These are phyloP conservation scores for Cataglyphis altisquamis DNA, from an alignment of 2,888 invertebrate species.

Conservation along the genomic window DNA sequence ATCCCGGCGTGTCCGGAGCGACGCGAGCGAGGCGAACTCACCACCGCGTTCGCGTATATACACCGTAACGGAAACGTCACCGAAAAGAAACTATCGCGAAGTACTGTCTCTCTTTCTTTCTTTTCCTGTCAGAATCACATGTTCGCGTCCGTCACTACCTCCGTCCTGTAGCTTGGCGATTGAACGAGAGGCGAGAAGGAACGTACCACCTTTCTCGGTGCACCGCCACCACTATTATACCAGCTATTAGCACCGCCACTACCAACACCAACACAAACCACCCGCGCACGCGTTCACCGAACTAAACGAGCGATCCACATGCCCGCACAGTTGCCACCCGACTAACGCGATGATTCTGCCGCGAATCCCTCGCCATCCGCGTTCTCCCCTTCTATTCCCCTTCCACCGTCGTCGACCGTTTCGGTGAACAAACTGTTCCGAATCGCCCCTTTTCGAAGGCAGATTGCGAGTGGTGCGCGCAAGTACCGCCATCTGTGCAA, in stretches of 20 bases:
- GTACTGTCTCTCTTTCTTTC: conserved; percentile 19
- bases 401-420: background rate
- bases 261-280: conserved; percentile 15
- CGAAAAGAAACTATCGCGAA: background rate
- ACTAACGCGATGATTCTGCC: conserved; percentile 76
- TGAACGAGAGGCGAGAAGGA: conserved; percentile 25
- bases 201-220: conserved; percentile 25
- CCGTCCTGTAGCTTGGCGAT: background rate
- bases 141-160: conserved; percentile 70
- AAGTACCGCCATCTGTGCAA: background rate
- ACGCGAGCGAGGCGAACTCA: conserved; percentile 44
- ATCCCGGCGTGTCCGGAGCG: conserved; percentile 33
- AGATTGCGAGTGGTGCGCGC: background rate
- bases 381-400: background rate
- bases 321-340: conserved; percentile 84
- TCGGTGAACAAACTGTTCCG: background rate
- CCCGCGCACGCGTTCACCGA: conserved; percentile 23
- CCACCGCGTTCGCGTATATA: conserved; percentile 62
- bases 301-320: conserved; percentile 66
- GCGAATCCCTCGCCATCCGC: conserved; percentile 43
- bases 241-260: background rate
- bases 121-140: conserved; percentile 79
- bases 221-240: conserved; percentile 20
- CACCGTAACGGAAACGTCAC: conserved; percentile 28
- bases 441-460: background rate